Percentiles rank a stretch among this genome's conserved stretches.
Evolutionary conservation across 2,113 vertebrate genomes (phyloP).

Genomic region (Podarcis raffonei): DNA sequence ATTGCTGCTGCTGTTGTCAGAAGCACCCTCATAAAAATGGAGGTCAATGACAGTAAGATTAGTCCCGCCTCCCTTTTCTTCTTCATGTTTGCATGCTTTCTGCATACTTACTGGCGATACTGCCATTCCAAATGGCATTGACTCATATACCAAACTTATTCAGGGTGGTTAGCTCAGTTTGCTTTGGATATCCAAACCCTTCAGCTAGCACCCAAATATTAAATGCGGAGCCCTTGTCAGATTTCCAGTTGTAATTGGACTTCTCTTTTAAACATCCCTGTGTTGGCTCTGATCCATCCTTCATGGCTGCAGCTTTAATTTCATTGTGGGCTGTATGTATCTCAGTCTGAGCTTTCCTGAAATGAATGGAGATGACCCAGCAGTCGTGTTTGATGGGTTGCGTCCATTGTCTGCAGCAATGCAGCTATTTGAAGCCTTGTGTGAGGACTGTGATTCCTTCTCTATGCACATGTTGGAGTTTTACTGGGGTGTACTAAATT

Average conservation of each 20-base stretch:
- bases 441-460: neutral
- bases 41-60: no score
- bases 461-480: neutral
- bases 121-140: neutral
- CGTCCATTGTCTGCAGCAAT: neutral
- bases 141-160: fast-evolving
- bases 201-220: neutral
- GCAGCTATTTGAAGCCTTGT: neutral
- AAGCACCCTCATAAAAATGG: neutral
- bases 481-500: neutral
- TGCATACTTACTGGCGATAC: neutral
- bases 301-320: neutral
- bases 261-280: neutral
- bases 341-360: neutral
- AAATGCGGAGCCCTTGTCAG: neutral
- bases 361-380: neutral
- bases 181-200: neutral
- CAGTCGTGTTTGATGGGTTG: neutral
- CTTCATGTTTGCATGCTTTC: neutral
- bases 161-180: neutral
- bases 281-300: neutral
- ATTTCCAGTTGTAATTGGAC: neutral
- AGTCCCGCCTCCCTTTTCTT: neutral
- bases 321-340: neutral
- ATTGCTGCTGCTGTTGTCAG: neutral